Evolutionary conservation across 2,113 vertebrate genomes (phyloP).

Genomic region (Antechinus stuartii): DNA sequence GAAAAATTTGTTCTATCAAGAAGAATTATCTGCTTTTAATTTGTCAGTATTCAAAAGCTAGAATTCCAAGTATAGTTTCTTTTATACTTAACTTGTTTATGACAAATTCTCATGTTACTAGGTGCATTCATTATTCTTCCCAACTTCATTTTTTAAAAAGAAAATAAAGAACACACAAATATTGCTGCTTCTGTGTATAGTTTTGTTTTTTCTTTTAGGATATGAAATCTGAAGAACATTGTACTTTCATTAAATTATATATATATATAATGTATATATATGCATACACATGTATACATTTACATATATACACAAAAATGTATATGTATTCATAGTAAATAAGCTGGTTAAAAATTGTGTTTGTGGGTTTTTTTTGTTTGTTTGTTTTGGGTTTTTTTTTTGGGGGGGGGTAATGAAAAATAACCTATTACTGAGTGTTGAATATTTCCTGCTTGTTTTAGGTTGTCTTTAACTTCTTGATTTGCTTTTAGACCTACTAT

Average conservation of each 20-base stretch:
- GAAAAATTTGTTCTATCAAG: too few species aligned
- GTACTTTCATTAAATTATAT: not conserved
- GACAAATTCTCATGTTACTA: not conserved
- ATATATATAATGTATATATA: too few species aligned
- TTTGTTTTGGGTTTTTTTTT: not conserved
- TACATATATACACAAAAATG: too few species aligned
- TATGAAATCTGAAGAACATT: slow-evolving; percentile 22
- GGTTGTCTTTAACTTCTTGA: not conserved
- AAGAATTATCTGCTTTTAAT: not conserved
- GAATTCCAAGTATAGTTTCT: not conserved
- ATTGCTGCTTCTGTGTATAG: slow-evolving; percentile 23
- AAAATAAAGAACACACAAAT: slow-evolving; percentile 34
- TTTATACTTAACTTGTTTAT: not conserved
- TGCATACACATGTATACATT: too few species aligned
- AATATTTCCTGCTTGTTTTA: slow-evolving; percentile 34
- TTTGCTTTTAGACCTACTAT: not conserved
- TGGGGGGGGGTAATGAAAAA: not conserved
- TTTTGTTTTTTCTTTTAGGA: not conserved
- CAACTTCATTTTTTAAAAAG: slow-evolving; percentile 35
- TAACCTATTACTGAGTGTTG: not conserved
- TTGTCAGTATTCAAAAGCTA: not conserved
- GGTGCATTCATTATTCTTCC: not conserved
- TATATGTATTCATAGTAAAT: not conserved
- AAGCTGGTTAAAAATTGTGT: slow-evolving; percentile 29
- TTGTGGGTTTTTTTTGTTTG: not conserved